Percentiles rank a stretch among this genome's conserved stretches.
phyloP scores from a whole-genome alignment of 2,888 invertebrate genomes.

The Dasysyrphus albostriatus region DNA sequence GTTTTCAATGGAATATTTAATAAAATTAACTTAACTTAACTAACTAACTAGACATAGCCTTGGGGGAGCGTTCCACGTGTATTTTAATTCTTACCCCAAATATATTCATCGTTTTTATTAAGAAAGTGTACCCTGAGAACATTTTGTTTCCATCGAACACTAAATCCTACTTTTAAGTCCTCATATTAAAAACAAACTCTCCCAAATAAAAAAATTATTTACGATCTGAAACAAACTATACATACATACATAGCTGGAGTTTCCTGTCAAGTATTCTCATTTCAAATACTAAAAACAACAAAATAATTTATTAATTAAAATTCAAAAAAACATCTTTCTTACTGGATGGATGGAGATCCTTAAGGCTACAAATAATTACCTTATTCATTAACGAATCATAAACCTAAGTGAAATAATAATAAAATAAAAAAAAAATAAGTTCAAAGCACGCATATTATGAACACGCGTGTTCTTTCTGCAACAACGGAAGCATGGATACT shows the following conservation, averaged over 20 bases:
- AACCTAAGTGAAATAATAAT: conserved; percentile 44
- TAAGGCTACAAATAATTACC: conserved; percentile 58
- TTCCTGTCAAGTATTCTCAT: neutral
- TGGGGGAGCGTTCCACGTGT: no score
- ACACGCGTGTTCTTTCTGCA: conserved; percentile 23
- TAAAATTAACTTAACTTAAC: no score
- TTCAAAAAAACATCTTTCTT: conserved; percentile 6
- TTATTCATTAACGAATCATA: conserved; percentile 59
- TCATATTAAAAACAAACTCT: neutral
- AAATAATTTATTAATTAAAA: conserved; percentile 29
- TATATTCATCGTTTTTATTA: no score
- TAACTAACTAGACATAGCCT: no score
- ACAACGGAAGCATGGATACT: conserved; percentile 18
- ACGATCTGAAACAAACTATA: neutral
- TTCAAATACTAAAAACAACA: neutral
- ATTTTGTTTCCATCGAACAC: no score
- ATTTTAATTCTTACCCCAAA: no score
- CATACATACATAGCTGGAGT: no score
- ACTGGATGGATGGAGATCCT: neutral
- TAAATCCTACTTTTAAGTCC: neutral
- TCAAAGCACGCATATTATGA: conserved; percentile 14
- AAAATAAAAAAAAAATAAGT: conserved; percentile 7
- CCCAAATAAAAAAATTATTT: neutral
- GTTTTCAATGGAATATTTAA: no score
- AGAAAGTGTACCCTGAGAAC: no score